Percentiles rank a stretch among this genome's conserved stretches.
Conservation (phyloP, 2,888 invertebrate genomes). For the Plebejus argus region DNA sequence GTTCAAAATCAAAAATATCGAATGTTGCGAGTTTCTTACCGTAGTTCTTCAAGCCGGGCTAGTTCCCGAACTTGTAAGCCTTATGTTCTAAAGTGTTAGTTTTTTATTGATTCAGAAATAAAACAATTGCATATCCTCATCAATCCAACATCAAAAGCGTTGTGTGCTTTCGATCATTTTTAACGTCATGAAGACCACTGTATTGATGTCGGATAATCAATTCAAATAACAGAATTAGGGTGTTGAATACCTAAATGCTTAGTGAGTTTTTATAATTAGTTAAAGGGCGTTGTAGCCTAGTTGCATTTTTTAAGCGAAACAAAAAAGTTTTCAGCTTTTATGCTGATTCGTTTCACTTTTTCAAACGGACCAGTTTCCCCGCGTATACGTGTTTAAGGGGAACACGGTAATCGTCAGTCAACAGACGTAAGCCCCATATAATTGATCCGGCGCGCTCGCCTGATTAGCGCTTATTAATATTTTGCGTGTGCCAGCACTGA, state of each 20-base stretch:
- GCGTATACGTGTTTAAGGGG: neutral
- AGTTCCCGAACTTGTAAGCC: too few relatives aligned
- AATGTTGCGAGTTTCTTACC: too few relatives aligned
- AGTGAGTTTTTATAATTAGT: neutral
- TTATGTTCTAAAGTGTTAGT: too few relatives aligned
- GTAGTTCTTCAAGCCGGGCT: too few relatives aligned
- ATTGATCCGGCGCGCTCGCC: constrained; percentile 40
- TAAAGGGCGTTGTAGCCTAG: neutral
- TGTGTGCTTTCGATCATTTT: too few relatives aligned
- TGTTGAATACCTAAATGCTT: neutral
- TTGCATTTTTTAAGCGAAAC: neutral
- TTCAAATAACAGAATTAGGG: too few relatives aligned
- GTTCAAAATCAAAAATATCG: too few relatives aligned
- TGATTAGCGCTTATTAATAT: constrained; percentile 58
- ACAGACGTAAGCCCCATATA: constrained; percentile 38
- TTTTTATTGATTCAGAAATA: too few relatives aligned
- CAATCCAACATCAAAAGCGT: too few relatives aligned
- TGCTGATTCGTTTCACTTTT: neutral
- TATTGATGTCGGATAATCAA: too few relatives aligned
- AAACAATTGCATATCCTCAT: too few relatives aligned
- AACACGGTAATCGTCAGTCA: constrained; percentile 32
- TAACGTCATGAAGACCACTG: too few relatives aligned
- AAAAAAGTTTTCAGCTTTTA: neutral
- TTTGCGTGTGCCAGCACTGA: constrained; percentile 45
- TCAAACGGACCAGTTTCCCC: neutral